Conservation (phyloP, 1,140 invertebrate species). For the Ptiloglossa arizonensis region DNA sequence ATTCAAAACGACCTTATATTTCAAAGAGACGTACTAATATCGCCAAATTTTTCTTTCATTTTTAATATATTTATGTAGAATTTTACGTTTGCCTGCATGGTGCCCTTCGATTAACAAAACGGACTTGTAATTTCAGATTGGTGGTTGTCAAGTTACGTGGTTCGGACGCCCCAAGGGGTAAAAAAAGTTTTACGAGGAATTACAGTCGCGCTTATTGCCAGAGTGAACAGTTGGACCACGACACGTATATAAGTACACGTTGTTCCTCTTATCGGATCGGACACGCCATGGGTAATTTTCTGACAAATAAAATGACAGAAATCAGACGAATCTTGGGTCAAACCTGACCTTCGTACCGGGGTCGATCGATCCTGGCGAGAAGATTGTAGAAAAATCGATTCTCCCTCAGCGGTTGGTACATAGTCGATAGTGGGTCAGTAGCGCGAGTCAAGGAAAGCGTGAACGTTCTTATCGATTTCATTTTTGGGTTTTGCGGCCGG, state of each 20-base stretch:
- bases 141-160: too few species aligned
- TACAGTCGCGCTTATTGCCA: not conserved
- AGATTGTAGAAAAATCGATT: constrained; percentile 40
- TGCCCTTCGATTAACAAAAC: constrained; percentile 5
- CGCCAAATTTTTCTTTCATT: too few species aligned
- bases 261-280: constrained; percentile 50
- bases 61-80: too few species aligned
- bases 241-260: not conserved
- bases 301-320: not conserved
- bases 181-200: not conserved
- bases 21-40: too few species aligned
- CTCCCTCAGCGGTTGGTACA: not conserved
- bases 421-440: not conserved
- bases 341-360: constrained; percentile 36
- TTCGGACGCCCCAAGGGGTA: not conserved
- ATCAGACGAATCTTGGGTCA: not conserved
- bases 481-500: too few species aligned
- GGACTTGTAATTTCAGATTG: not conserved
- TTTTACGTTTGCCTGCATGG: too few species aligned
- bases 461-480: not conserved
- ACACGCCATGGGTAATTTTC: constrained; percentile 54
- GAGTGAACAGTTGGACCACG: not conserved
- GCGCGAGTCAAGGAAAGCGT: constrained; percentile 15
- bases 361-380: constrained; percentile 47
- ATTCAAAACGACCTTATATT: too few species aligned